A percentile compares a stretch with the other conserved stretches of the same genome.
These are phyloP conservation scores for Temnothorax rugatulus DNA, from an alignment of 2,888 invertebrate species.

Conservation along the genomic window DNA sequence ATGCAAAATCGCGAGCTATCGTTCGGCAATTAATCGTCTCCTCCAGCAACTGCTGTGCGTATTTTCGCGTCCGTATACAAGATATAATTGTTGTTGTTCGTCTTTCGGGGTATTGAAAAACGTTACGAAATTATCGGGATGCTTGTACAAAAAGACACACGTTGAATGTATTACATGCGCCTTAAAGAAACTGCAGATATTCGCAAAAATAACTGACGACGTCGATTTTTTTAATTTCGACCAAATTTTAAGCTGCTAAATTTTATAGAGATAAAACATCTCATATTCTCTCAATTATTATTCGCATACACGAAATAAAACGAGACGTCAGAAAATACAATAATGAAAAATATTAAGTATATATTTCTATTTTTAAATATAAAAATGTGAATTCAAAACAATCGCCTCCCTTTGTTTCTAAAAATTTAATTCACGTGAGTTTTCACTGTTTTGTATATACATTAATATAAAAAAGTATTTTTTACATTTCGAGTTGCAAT, in stretches of 20 bases:
- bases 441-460: background rate
- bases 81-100: slow-evolving; percentile 27
- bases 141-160: background rate
- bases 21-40: slow-evolving; percentile 37
- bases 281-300: background rate
- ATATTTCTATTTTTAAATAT: background rate
- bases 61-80: background rate
- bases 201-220: background rate
- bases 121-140: background rate
- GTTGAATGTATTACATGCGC: background rate
- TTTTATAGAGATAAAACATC: background rate
- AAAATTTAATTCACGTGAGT: background rate
- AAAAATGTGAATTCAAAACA: background rate
- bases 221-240: background rate
- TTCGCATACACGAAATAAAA: background rate
- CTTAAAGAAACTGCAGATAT: background rate
- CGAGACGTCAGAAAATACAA: background rate
- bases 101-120: background rate
- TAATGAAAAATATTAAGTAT: background rate
- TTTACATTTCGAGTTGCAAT: background rate
- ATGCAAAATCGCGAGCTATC: slow-evolving; percentile 31
- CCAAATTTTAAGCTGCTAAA: background rate
- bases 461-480: background rate
- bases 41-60: slow-evolving; percentile 1
- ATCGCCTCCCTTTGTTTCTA: background rate